Conservation (phyloP, 2,113 vertebrate species). For the Aptenodytes forsteri region DNA sequence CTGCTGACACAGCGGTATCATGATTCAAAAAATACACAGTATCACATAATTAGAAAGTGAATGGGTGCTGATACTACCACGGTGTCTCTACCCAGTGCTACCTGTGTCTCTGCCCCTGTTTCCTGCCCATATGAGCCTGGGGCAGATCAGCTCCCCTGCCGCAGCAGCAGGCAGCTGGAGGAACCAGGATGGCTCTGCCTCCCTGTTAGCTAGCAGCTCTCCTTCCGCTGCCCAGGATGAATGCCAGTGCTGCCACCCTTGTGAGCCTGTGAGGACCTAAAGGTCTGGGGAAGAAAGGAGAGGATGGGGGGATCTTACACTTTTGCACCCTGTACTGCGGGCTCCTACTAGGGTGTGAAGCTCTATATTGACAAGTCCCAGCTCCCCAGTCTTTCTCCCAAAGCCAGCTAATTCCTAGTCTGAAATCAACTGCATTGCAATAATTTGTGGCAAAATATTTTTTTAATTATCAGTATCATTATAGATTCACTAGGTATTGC, state of each 20-base stretch:
- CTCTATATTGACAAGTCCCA: background rate
- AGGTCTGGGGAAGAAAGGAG: background rate
- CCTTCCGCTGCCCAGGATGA: background rate
- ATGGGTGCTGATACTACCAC: background rate
- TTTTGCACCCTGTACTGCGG: background rate
- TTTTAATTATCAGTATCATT: background rate
- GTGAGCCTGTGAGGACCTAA: background rate
- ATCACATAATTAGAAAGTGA: background rate
- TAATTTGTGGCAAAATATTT: background rate
- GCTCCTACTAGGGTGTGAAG: background rate
- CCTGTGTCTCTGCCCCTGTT: background rate
- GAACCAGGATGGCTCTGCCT: background rate
- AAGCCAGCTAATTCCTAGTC: background rate
- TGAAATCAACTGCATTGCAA: background rate
- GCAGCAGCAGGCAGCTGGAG: background rate
- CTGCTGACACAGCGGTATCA: background rate
- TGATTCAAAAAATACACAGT: background rate
- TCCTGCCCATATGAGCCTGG: background rate
- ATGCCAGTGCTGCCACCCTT: background rate
- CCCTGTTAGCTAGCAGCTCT: background rate
- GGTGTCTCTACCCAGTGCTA: background rate
- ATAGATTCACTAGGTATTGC: background rate
- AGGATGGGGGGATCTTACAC: background rate
- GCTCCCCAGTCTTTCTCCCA: background rate
- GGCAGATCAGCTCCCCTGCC: background rate